Base-by-base conservation (phyloP, 2,888 invertebrate genomes). In the Frankliniella intonsa region DNA sequence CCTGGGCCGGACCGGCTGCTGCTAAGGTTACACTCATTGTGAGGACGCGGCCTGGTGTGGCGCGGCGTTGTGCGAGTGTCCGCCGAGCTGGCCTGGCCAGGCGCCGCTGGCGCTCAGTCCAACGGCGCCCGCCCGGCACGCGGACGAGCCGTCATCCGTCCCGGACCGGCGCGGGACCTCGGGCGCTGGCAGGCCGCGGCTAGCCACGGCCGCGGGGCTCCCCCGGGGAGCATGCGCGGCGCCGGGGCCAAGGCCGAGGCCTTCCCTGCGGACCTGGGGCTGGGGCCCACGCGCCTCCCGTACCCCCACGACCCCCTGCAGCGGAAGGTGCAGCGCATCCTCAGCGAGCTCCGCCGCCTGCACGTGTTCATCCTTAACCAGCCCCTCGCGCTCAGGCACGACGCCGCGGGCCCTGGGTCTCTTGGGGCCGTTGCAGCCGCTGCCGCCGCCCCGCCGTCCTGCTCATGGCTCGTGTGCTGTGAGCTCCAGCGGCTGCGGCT, bases 301-400 rank as follows among this genome's bases (percentile, higher is more conserved):
- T 1, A 62, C 69, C 22, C 22, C 69, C 65, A 19, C 65, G 65
- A 22, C 69, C 69, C 69, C 22, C 22, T 69, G 69, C 69, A 22
- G 69, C 25, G 62, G 50, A n/a, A n/a, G 55, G 27, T 84, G 50
- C 83, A 83, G 7, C 80, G 81, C 27, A 69, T 85, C 19, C 81
- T 83, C 80, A 81, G 81, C 22, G 85, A 85, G 69, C 81, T 85
- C 14, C 83, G 84, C 1, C 82, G 84, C 19, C 81, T 85, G n/a
- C 84, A 85, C 82, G 83, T 84, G 5, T 81, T 83, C 5, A 80
- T 85, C 17, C 84, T 84, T 3, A 84, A 84, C 83, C 85, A 85
- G 69, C 82, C 84, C 14, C 84, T 84, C 81, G 81, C 83, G 5
- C 80, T 85, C 22, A 85, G 84, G 81, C 82, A 80, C n/a, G 81